A percentile compares a stretch with the other conserved stretches of the same genome.
phyloP scores from a whole-genome alignment of 2,888 invertebrate species.

The Drosophila atripex region DNA sequence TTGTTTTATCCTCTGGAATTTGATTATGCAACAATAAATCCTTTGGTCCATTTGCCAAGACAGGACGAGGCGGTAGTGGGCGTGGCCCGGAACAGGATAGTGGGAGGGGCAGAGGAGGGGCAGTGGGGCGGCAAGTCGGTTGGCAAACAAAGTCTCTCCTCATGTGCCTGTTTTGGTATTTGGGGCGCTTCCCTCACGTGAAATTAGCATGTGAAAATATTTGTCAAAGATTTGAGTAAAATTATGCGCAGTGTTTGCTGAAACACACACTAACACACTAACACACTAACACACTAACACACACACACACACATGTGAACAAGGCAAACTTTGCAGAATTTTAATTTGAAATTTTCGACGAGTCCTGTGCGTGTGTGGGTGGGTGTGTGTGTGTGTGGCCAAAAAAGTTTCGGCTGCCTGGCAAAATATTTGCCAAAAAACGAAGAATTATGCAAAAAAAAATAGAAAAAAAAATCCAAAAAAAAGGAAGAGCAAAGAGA shows the following conservation, averaged over 20 bases:
- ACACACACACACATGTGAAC: conserved; percentile 26
- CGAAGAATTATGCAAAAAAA: conserved; percentile 48
- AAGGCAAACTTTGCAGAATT: conserved; percentile 66
- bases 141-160: conserved; percentile 35
- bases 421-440: conserved; percentile 69
- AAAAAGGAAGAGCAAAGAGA: too few relatives aligned
- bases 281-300: conserved; percentile 46
- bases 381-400: conserved; percentile 41
- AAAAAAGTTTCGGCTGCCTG: conserved; percentile 66
- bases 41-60: conserved; percentile 65
- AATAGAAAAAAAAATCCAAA: conserved; percentile 1
- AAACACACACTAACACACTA: conserved; percentile 70
- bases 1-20: conserved; percentile 69
- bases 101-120: too few relatives aligned
- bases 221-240: conserved; percentile 78
- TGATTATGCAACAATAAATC: conserved; percentile 77
- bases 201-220: conserved; percentile 80
- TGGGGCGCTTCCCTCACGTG: conserved; percentile 57
- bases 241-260: conserved; percentile 79
- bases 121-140: too few relatives aligned
- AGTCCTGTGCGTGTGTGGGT: conserved; percentile 41
- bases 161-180: conserved; percentile 51
- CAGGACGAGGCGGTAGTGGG: too few relatives aligned
- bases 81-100: too few relatives aligned
- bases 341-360: conserved; percentile 73